Base-by-base conservation (phyloP, 2,797 vertebrate species). In the Tenualosa thibaudeaui region DNA sequence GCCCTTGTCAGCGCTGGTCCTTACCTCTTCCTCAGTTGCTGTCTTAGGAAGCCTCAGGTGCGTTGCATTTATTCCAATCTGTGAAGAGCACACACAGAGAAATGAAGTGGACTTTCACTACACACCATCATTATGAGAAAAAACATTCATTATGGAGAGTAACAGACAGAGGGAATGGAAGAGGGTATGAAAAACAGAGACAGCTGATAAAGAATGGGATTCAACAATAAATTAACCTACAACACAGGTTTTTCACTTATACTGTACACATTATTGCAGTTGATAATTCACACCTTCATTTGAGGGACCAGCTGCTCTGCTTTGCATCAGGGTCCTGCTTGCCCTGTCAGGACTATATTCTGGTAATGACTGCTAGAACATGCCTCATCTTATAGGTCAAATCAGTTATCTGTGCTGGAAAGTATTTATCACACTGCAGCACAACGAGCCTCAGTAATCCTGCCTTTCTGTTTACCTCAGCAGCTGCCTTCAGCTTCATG, bases 401-500 rank as follows among this genome's bases (percentile, higher is more conserved):
- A 22, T 58, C 56, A 22, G 13, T 75, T 5, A 4, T 75, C 31
- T 75, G 37, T 75, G 15, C 8, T 24, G 65, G 31, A 3, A 10
- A 75, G 68, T 40, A 40, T 13, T 75, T 43, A 40, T 17, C 37
- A 40, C 37, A 43, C 0, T 78, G 5, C 68, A 75, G 68, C 37
- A 15, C 15, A 17, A 78, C 37, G 0, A 43, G 5, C 17, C 46
- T 19, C 6, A 9, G 71, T 46, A 78, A 43, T 46, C 13, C 37
- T 75, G 37, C 15, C 31, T 37, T 49, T 85, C 12, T 40, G 2
- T 83, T 95, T 95, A 98, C 98, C 97, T 99, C 97, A 82, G 96
- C 95, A 85, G 98, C 98, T 88, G 98, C 98, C 90, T 99, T 99
- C 88, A 99, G 88, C 91, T 99, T 99, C 98, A 98, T 95, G 86